Conservation (phyloP, 2,888 invertebrate species). For the Nomada goodeniana region DNA sequence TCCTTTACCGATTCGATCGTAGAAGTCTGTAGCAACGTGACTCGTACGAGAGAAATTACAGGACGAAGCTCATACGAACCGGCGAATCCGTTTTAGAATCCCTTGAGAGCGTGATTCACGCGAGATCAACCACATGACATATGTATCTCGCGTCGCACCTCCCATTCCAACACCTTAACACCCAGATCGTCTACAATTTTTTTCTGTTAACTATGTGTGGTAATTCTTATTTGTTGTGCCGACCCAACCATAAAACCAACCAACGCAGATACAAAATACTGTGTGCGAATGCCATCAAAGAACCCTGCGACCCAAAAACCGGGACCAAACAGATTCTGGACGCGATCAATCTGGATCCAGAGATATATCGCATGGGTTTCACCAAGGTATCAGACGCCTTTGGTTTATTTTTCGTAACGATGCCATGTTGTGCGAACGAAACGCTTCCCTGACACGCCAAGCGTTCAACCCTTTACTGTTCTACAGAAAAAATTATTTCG, state of each 20-base stretch:
- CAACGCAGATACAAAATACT: constrained; percentile 99
- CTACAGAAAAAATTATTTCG: no score
- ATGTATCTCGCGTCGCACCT: constrained; percentile 24
- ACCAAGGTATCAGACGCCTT: constrained; percentile 92
- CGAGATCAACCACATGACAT: constrained; percentile 23
- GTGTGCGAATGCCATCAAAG: constrained; percentile 95
- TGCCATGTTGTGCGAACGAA: no score
- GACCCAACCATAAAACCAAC: constrained; percentile 50
- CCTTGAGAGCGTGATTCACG: neutral
- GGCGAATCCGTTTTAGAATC: neutral
- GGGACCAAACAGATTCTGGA: constrained; percentile 94
- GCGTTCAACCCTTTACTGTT: no score
- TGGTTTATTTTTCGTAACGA: constrained; percentile 50
- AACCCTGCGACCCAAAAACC: constrained; percentile 90
- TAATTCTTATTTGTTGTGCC: constrained; percentile 61
- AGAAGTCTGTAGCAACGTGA: neutral
- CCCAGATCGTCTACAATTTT: constrained; percentile 30
- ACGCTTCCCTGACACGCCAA: no score
- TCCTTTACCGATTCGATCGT: neutral
- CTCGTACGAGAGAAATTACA: neutral
- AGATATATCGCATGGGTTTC: constrained; percentile 97
- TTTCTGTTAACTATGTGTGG: constrained; percentile 56
- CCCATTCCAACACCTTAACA: constrained; percentile 38
- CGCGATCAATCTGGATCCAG: constrained; percentile 93
- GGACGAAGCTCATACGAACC: neutral